Evolutionary conservation across 2,113 vertebrate genomes (phyloP), one percentile per base, ranked within the genome.

Genomic region (Hiodon tergisus): DNA sequence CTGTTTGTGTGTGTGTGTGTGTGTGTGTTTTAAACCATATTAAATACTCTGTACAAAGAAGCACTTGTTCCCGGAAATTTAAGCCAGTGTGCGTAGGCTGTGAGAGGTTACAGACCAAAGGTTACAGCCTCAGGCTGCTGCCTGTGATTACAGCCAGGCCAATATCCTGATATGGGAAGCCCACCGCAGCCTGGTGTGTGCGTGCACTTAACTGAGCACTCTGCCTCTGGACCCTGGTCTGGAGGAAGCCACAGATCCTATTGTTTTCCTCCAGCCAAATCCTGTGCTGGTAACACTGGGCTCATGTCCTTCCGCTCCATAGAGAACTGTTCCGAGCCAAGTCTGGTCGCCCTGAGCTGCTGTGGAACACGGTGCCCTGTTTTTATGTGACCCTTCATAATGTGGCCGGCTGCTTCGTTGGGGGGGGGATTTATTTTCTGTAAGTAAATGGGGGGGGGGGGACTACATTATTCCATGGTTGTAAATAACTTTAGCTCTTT

Each of bases 41-140:
- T 51, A 51, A 53, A 53, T 69, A 52, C n/a, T 50, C 67, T 69
- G 10, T 69, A 69, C 67, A 69, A 69, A 69, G 67, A 69, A 13
- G 50, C 51, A 2, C 67, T 69, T 69, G 67, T 69, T 69, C 8
- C 50, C 7, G 67, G 48, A 53, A 69, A 53, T 53, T 69, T 48
- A 69, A 69, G 16, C 67, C 67, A 53, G 16, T 54, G 67, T 69
- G 67, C 51, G 50, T 53, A n/a, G 67, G 67, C 67, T 69, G 51
- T 53, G 51, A 69, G 67, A 53, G n/a, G 46, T 47, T 14, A 52
- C 3, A 16, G 67, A 69, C 51, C 52, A 69, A 69, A 69, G 67
- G 67, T 54, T 69, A 53, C n/a, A 7, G 63, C 63, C 46, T 3
- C 6, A 47, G 48, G 63, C 63, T 10, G 9, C 46, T 5, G 63